A percentile compares a stretch with the other conserved stretches of the same genome.
These are phyloP conservation scores for Acrobeloides nanus DNA, from an alignment of 2,888 invertebrate genomes.

Conservation along the genomic window DNA sequence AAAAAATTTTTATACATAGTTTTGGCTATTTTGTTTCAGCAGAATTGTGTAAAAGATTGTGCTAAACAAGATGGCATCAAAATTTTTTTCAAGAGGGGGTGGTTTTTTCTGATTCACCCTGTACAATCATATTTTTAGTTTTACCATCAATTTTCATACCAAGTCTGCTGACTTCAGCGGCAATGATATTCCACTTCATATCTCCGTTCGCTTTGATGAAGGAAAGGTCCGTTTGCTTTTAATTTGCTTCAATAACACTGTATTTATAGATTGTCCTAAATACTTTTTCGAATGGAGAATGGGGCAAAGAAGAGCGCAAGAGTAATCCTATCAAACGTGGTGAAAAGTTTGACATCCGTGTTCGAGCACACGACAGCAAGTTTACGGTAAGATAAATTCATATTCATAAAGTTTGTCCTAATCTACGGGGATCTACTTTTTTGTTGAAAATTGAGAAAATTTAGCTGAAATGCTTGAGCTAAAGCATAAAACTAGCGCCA, in stretches of 20 bases:
- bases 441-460: no score
- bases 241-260: no score
- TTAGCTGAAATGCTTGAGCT: no score
- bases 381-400: slow-evolving; percentile 9
- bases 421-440: neutral
- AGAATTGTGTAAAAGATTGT: no score
- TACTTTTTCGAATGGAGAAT: slow-evolving; percentile 49
- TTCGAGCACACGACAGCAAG: slow-evolving; percentile 45
- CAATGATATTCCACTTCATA: slow-evolving; percentile 51
- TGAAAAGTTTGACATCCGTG: slow-evolving; percentile 48
- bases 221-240: slow-evolving; percentile 44
- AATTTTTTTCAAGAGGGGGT: neutral
- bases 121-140: slow-evolving; percentile 16
- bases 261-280: slow-evolving; percentile 39
- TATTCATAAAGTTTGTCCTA: neutral
- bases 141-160: slow-evolving; percentile 50
- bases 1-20: no score
- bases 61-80: neutral
- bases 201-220: slow-evolving; percentile 51
- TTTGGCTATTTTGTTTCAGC: no score
- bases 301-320: slow-evolving; percentile 53
- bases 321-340: slow-evolving; percentile 48
- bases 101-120: neutral
- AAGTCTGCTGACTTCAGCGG: slow-evolving; percentile 51
- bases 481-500: no score